Conservation (phyloP, 2,113 vertebrate genomes). For the Apeltes quadracus region DNA sequence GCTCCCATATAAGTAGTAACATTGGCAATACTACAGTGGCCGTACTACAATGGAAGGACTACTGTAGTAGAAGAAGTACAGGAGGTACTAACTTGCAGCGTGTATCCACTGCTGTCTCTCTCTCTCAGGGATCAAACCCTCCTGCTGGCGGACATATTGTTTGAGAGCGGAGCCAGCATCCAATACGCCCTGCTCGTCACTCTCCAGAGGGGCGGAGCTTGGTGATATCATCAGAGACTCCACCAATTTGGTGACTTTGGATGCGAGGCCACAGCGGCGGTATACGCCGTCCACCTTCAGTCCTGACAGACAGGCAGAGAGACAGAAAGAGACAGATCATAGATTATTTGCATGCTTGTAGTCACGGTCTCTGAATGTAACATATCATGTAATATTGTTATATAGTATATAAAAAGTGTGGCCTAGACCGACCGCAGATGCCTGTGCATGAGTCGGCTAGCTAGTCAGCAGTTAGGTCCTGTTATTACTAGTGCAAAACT, state of each 20-base stretch:
- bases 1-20: too few relatives aligned
- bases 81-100: conserved; percentile 66
- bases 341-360: not conserved
- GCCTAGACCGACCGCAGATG: too few relatives aligned
- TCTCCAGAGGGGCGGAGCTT: conserved; percentile 56
- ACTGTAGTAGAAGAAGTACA: not conserved
- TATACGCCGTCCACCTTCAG: conserved; percentile 82
- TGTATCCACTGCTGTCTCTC: conserved; percentile 65
- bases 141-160: conserved; percentile 69
- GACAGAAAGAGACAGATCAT: not conserved
- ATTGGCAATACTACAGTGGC: too few relatives aligned
- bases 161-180: conserved; percentile 77
- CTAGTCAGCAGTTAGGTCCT: too few relatives aligned
- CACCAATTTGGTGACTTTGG: conserved; percentile 71
- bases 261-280: conserved; percentile 73
- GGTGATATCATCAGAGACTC: conserved; percentile 69
- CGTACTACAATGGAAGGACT: too few relatives aligned
- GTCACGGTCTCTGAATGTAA: not conserved
- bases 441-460: too few relatives aligned
- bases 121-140: conserved; percentile 56
- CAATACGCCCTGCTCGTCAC: conserved; percentile 71
- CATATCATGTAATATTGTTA: too few relatives aligned
- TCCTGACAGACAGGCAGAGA: conserved; percentile 57
- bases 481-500: too few relatives aligned
- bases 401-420: too few relatives aligned